These are phyloP conservation scores for Sinocyclocheilus anshuiensis DNA, from an alignment of 2,113 vertebrate genomes.

Conservation along the genomic window DNA sequence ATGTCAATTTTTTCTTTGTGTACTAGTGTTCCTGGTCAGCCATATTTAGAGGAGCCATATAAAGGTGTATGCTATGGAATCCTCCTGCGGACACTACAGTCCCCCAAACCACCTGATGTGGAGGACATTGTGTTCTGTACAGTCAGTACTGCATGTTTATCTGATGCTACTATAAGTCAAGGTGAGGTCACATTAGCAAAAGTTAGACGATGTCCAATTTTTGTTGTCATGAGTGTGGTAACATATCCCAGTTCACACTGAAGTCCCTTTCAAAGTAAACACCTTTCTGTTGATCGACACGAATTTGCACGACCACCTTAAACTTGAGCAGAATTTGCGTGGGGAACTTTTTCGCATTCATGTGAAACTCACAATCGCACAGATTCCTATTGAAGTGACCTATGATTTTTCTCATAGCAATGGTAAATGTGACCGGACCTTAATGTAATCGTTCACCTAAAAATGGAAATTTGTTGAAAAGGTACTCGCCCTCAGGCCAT, in stretches of 20 bases:
- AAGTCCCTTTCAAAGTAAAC: not conserved
- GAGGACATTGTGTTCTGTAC: conserved; percentile 90
- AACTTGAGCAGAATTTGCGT: not conserved
- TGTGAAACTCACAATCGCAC: not conserved
- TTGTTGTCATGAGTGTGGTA: not conserved
- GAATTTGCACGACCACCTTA: not conserved
- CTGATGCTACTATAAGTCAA: not conserved
- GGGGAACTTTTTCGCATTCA: not conserved
- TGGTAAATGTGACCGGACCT: not conserved
- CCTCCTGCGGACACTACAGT: conserved; percentile 85
- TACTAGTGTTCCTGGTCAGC: conserved; percentile 85
- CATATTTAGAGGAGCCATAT: conserved; percentile 86
- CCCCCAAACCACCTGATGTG: conserved; percentile 75
- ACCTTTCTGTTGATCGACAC: not conserved
- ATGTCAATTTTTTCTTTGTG: not conserved
- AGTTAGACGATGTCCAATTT: not conserved
- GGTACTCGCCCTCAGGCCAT: no score
- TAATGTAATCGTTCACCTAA: not conserved
- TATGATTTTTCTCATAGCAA: not conserved
- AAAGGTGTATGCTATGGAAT: conserved; percentile 82
- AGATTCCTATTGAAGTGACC: not conserved
- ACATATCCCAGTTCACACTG: no score
- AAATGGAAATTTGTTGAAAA: no score
- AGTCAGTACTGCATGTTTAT: conserved; percentile 71
- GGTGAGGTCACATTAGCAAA: not conserved